Base-by-base conservation (phyloP, 1,140 invertebrate genomes). In the Neelides sp. region DNA sequence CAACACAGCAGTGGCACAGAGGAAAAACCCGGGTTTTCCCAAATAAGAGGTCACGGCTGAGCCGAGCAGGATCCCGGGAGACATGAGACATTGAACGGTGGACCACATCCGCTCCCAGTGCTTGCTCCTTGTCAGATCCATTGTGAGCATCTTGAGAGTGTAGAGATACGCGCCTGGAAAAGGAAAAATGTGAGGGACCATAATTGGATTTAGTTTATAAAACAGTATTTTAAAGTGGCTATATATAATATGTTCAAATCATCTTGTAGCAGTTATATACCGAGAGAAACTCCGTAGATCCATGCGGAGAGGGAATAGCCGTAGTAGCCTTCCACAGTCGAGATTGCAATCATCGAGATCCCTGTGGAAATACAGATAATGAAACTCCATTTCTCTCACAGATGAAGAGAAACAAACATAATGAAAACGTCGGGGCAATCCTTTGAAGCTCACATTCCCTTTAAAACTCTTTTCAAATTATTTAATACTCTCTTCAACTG, bases 261-360 rank as follows among this genome's bases (percentile, higher is more conserved):
- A 43, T 50, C 44, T 51, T 51, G 41, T 45, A 42, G 44, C 42
- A 45, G 36, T 52, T 37, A 24, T 50, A 49, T 54, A 60, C 58
- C 54, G 37, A 61, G 32, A 40, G 55, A 52, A 26, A 61, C 55
- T n/a, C 59, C 59, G 37, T 61, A 61, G 46, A 54, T 52, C 58
- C 59, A 61, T 8, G 59, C 55, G 39, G 55, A 57, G 26, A 61
- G 43, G 4, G 59, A 61, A 59, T 84, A 79, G 20, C 82, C 82
- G 59, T 84, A 79, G 63, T 84, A 85, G 39, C 80, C 81, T 62
- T 80, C 75, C 19, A 57, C 52, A 10, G 52, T 54, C 13, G 54
- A 54, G 35, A 61, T 61, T 13, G 52, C 54, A 34, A 61, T 52
- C 53, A 61, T 57, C 15, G 58, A 61, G 26, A 57, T 32, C 13